Evolutionary conservation across 2,797 vertebrate species (phyloP), one percentile per base, ranked within the genome.

Genomic region (Protosalanx chinensis): DNA sequence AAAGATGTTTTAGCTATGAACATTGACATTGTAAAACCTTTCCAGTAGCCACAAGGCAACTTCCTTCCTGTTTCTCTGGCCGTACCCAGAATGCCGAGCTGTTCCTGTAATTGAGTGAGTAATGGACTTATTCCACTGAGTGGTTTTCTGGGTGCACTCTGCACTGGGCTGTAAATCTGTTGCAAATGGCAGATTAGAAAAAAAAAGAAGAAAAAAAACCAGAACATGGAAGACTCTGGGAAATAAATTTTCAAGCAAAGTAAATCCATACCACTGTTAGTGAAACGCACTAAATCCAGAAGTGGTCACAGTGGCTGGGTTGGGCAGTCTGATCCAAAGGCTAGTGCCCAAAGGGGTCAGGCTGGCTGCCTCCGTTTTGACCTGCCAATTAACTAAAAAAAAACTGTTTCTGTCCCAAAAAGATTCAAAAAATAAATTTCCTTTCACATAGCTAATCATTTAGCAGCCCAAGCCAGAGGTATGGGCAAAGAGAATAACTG

Each of bases 121-220:
- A 89, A 92, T 90, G 88, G 88, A 90, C 86, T 90, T 90, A 91
- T 90, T 91, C 89, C 82, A 68, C 90, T 90, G 91, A 91, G 89
- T 91, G 89, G 84, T 84, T 90, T 87, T 87, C 85, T 86, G 88
- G 86, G 88, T 87, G 81, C 82, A 83, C 83, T 89, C 83, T 82
- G 86, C 88, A 84, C 80, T 70, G 77, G 33, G 84, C 88, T 84
- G 85, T 90, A 90, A 91, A 91, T 91, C 89, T 90, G 75, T 81
- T 84, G 84, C 82, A 87, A 89, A 89, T 84, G 84, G 82, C 77
- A 87, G 84, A 85, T 88, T 87, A 84, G 80, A 57, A 46, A 70
- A 62, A 68, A 18, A 29, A 6, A 29, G 23, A 30, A 60, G 23
- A 27, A 27, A 57, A 46, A 70, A 62, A 68, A 18, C 23, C 4